Percentiles rank a stretch among this genome's conserved stretches.
Conservation (phyloP, 1,140 invertebrate species). For the Drosophila sp. region DNA sequence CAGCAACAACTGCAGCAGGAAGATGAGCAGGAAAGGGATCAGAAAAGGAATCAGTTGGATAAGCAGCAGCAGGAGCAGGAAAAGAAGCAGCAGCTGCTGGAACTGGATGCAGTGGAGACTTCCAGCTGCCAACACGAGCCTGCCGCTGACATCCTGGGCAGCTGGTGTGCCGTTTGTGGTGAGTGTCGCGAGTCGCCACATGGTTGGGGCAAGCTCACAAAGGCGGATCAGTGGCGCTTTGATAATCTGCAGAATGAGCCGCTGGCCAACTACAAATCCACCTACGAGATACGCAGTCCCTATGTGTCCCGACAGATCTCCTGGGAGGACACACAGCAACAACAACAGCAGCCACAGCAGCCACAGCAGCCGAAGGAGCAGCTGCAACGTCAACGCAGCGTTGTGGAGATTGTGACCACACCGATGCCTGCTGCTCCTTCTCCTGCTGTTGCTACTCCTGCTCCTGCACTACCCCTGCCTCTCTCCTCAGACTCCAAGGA, state of each 20-base stretch:
- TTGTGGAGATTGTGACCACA: conserved; percentile 62
- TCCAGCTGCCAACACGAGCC: conserved; percentile 22
- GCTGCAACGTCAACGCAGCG: conserved; percentile 61
- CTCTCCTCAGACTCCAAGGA: conserved; percentile 13
- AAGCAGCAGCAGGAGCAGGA: neutral
- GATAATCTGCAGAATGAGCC: conserved; percentile 66
- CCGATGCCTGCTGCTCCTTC: conserved; percentile 2
- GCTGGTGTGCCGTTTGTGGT: conserved; percentile 60
- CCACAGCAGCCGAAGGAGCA: conserved; percentile 1
- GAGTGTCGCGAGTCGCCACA: conserved; percentile 62
- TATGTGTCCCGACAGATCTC: conserved; percentile 75
- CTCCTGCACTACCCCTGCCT: neutral
- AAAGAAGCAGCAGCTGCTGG: neutral
- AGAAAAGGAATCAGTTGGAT: neutral
- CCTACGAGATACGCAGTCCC: conserved; percentile 78
- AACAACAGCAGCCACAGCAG: neutral
- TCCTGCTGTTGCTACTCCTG: neutral
- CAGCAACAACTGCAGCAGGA: neutral
- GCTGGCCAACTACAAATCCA: conserved; percentile 75
- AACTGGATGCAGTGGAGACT: conserved; percentile 12
- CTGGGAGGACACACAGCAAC: conserved; percentile 69
- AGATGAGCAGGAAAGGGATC: conserved; percentile 2
- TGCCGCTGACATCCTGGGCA: neutral
- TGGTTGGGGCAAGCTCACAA: conserved; percentile 67
- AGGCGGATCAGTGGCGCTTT: conserved; percentile 76